Base-by-base conservation (phyloP, 2,888 invertebrate genomes). In the Stenotaenia linearis region DNA sequence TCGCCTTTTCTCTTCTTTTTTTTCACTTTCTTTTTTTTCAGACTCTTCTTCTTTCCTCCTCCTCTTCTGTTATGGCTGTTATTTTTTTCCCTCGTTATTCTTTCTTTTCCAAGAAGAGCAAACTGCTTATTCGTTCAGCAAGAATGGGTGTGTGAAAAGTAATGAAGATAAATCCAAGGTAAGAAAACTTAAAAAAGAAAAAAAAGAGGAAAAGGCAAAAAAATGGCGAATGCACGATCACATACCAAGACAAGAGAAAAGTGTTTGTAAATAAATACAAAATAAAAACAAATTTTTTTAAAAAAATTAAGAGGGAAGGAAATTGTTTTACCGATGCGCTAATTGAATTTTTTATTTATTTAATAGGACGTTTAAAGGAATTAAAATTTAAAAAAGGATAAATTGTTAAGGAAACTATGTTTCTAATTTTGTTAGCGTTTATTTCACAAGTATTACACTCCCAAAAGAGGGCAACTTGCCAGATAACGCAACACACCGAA, bases 101-200 rank as follows among this genome's bases (percentile, higher is more conserved):
- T 61, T 61, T 61, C 61, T 61, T 61, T 28, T 9, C 61, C 61
- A 61, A 61, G 61, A 25, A 61, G 23, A 61, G 61, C 25, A 61
- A 61, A 61, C 61, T 61, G 61, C 61, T 61, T 61, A 61, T 61
- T 61, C 61, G 61, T 61, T 61, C 61, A 61, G 61, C 61, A 61
- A 61, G 61, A 61, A 75, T 21, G 37, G 37, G 21, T 37, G 75
- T 35, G 75, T 75, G 75, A 37, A 35, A 37, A 21, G 75, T 75
- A 37, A 37, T 75, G 37, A 75, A 75, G 37, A 75, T 75, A 75
- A 75, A 75, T 35, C 32, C 37, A 75, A 75, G 37, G 37, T 75
- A 75, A 75, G 37, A 32, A 75, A 75, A 30, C 6, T 7, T 2
- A 75, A 35, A 32, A 28, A 75, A 75, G 28, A 75, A 32, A 32